Evolutionary conservation across 2,797 vertebrate species (phyloP).

Genomic region (Malurus leucopterus): DNA sequence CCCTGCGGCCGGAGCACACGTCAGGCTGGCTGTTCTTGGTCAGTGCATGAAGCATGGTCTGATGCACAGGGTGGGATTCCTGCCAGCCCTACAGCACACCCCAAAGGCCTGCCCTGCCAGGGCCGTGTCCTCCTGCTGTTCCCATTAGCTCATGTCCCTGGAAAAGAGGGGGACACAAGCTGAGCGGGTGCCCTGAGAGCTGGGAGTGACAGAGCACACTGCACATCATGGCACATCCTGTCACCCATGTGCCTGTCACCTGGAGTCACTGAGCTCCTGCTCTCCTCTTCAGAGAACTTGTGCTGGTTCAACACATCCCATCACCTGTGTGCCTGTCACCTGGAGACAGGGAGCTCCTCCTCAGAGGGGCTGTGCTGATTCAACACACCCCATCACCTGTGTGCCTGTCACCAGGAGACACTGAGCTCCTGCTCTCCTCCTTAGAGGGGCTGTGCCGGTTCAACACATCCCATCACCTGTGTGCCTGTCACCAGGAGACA

Average conservation of each 20-base stretch:
- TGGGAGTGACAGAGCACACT: background rate
- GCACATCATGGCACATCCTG: rapidly evolving
- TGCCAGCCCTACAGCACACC: background rate
- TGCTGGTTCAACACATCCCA: no score
- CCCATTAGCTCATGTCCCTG: background rate
- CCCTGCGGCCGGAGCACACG: background rate
- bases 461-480: background rate
- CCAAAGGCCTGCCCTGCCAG: background rate
- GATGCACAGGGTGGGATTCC: background rate
- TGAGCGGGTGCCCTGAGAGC: background rate
- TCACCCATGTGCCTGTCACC: background rate
- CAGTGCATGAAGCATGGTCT: background rate
- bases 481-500: background rate
- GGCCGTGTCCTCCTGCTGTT: background rate
- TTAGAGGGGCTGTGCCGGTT: background rate
- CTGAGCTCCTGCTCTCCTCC: background rate
- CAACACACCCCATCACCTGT: background rate
- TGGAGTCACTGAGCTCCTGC: background rate
- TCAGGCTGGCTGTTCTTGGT: background rate
- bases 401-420: background rate
- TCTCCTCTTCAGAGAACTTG: no score
- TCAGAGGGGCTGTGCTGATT: background rate
- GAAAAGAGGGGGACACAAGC: background rate
- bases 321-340: background rate
- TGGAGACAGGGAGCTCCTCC: background rate